Evolutionary conservation across 2,888 invertebrate species (phyloP), one percentile per base, ranked within the genome.

Genomic region (Trisateles emortualis): DNA sequence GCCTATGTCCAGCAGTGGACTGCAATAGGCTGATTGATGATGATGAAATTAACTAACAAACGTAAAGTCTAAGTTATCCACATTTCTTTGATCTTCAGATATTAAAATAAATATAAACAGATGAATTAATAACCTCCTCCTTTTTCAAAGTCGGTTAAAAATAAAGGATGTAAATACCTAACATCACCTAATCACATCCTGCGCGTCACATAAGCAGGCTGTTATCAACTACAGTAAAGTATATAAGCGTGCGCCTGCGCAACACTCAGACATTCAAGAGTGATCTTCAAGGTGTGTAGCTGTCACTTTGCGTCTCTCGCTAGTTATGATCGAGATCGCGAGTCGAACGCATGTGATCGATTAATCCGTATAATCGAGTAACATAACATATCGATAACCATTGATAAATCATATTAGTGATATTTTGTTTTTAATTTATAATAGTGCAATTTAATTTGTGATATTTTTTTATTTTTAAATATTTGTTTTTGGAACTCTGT

Each of bases 181-280:
- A 33, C 32, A 13, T 10, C 24, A 2, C 3, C 8, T 33, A 33
- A 33, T 33, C 14, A 9, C 8, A 33, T 2, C 13, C 35, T 10
- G 8, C 3, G 16, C 3, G 3, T 10, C 2, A 9, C 36, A 17
- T 19, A 19, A 17, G n/a, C 6, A 19, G 0, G n/a, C 6, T 36
- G 0, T 36, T 36, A 36, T 36, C 36, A 19, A 36, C 3, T 10
- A 19, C 17, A 10, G 2, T 17, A 10, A 2, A 42, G 60, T 70
- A 70, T 70, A 70, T 46, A 71, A 72, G 55, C 58, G 10, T 56
- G 60, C 58, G 55, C 53, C 11, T 30, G 59, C 62, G 61, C 60
- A 63, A 51, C 58, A 46, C 36, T 41, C 52, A 40, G 39, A 33
- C 57, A 67, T 63, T 66, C 53, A 47, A 59, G 42, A 53, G 45